These are phyloP conservation scores for Scytalopus superciliaris DNA, from an alignment of 2,113 vertebrate species.

Conservation along the genomic window DNA sequence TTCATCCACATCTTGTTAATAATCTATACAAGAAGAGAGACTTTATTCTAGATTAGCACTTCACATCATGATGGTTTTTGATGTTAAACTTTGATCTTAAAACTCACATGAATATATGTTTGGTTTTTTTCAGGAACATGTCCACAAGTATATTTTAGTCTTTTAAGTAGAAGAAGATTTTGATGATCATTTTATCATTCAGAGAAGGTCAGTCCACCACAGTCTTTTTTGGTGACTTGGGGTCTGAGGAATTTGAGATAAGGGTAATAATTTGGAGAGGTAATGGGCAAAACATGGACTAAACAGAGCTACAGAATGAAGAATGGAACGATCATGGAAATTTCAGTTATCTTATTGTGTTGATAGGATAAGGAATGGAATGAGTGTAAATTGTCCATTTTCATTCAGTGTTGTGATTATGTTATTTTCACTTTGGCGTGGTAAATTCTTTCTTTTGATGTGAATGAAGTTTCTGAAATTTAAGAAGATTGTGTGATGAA, in stretches of 20 bases:
- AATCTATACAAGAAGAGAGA: not conserved
- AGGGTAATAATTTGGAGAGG: not conserved
- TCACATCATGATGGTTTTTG: not conserved
- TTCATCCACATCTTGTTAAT: not conserved
- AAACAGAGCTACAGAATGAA: not conserved
- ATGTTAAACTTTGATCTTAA: not conserved
- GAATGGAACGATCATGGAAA: not conserved
- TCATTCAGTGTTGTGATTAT: accelerated
- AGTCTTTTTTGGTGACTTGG: not conserved
- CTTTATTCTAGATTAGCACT: not conserved
- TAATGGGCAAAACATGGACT: not conserved
- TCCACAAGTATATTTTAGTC: not conserved
- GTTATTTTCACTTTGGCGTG: not conserved
- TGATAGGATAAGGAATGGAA: not conserved
- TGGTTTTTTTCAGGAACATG: not conserved
- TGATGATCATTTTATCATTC: not conserved
- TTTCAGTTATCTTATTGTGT: not conserved
- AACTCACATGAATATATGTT: not conserved
- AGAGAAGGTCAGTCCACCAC: not conserved
- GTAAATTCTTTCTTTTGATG: not conserved
- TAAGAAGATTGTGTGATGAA: not conserved
- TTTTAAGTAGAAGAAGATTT: not conserved
- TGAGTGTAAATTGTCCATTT: not conserved
- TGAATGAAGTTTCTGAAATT: not conserved
- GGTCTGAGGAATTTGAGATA: not conserved